phyloP scores from a whole-genome alignment of 1,140 invertebrate species.

The Frieseomelitta varia region DNA sequence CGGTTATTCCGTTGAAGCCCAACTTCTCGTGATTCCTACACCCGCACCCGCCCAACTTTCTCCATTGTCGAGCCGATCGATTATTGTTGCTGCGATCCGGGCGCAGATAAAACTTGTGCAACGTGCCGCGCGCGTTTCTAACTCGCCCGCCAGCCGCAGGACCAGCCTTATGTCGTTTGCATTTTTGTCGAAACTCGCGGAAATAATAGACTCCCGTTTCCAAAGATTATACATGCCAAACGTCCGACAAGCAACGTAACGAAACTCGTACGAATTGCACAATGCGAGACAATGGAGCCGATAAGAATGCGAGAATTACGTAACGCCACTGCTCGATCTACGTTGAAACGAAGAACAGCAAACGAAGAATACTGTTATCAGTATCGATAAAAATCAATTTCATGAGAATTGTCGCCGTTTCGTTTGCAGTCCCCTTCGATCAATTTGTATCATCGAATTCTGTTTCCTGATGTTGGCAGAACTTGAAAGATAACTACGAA shows the following conservation, averaged over 20 bases:
- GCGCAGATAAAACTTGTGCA: conserved; percentile 55
- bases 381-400: neutral
- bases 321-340: neutral
- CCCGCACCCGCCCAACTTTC: conserved; percentile 59
- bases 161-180: conserved; percentile 19
- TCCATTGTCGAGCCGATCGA: conserved; percentile 66
- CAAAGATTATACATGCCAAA: conserved; percentile 16
- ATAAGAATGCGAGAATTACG: neutral
- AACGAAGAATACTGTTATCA: neutral
- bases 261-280: neutral
- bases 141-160: conserved; percentile 6
- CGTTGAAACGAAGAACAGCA: neutral
- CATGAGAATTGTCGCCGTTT: too few relatives aligned
- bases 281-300: conserved; percentile 1
- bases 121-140: conserved; percentile 35
- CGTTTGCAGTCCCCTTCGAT: too few relatives aligned
- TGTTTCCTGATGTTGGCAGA: too few relatives aligned
- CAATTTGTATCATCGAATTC: too few relatives aligned
- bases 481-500: too few relatives aligned
- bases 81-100: conserved; percentile 63
- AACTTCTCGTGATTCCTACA: conserved; percentile 52
- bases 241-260: too few relatives aligned
- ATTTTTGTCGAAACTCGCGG: conserved; percentile 29
- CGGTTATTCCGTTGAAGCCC: conserved; percentile 15
- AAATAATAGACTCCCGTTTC: conserved; percentile 42